A percentile compares a stretch with the other conserved stretches of the same genome.
These are phyloP conservation scores for Aelia acuminata DNA, from an alignment of 2,888 invertebrate species.

Conservation along the genomic window DNA sequence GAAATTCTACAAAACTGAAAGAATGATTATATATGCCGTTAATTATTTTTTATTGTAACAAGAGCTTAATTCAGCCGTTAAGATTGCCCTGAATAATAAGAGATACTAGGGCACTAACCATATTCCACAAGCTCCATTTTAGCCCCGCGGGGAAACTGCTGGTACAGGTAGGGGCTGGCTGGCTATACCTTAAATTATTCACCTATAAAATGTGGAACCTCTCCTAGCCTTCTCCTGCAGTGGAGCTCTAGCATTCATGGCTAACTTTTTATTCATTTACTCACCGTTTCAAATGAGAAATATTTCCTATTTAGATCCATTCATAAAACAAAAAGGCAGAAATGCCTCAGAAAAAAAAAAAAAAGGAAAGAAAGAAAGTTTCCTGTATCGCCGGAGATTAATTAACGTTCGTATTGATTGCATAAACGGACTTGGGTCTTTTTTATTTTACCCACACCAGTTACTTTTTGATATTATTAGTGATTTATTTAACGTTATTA, in stretches of 20 bases:
- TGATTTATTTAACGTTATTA: too few species aligned
- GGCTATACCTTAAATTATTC: neutral
- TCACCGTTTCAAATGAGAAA: neutral
- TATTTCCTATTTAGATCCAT: neutral
- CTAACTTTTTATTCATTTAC: constrained; percentile 19
- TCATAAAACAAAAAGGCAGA: neutral
- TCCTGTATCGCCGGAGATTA: too few species aligned
- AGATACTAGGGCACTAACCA: neutral
- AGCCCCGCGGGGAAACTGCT: neutral
- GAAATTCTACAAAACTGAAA: too few species aligned
- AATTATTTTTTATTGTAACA: neutral
- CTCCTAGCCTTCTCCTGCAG: neutral
- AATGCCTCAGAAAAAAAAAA: too few species aligned
- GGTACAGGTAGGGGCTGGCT: neutral
- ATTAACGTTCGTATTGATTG: too few species aligned
- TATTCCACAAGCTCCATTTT: neutral
- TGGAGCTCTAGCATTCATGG: neutral
- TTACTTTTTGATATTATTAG: too few species aligned
- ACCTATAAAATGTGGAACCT: constrained; percentile 3
- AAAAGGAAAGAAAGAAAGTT: too few species aligned
- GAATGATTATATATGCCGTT: too few species aligned
- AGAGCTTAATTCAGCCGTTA: neutral
- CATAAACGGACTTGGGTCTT: too few species aligned
- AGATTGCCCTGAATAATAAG: neutral
- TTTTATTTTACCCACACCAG: too few species aligned